A percentile compares a stretch with the other conserved stretches of the same genome.
Conservation (phyloP, 2,888 invertebrate genomes). For the Spialia ferax region DNA sequence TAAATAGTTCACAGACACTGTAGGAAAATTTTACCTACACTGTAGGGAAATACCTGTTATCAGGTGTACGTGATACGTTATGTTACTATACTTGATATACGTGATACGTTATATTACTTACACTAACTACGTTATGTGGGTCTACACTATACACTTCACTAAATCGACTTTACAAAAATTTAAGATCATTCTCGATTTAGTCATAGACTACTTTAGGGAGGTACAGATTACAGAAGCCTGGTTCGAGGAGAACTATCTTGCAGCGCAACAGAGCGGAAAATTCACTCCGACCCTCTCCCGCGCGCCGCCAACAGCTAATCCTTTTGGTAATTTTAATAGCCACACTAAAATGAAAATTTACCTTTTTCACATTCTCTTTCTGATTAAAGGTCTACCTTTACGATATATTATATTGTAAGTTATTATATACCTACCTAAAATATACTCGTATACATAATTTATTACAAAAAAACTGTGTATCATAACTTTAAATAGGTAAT, state of each 20-base stretch:
- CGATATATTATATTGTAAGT: neutral
- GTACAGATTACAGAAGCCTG: conserved; percentile 52
- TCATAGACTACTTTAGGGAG: neutral
- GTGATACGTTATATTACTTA: too few relatives aligned
- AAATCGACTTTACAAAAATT: neutral
- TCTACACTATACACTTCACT: too few relatives aligned
- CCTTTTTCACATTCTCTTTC: conserved; percentile 31
- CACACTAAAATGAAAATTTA: conserved; percentile 27
- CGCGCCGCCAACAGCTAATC: conserved; percentile 45
- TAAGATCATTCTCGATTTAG: conserved; percentile 1
- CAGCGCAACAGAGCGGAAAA: conserved; percentile 71
- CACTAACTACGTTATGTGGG: too few relatives aligned
- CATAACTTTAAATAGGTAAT: too few relatives aligned
- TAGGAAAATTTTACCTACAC: too few relatives aligned
- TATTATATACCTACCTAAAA: neutral
- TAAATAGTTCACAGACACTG: too few relatives aligned
- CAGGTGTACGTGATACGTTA: too few relatives aligned
- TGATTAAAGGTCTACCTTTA: neutral
- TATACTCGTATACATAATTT: too few relatives aligned
- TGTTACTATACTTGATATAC: too few relatives aligned
- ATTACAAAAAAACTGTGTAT: neutral
- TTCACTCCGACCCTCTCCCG: conserved; percentile 69
- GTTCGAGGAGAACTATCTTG: conserved; percentile 65
- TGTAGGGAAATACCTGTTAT: too few relatives aligned
- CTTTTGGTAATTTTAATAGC: conserved; percentile 28